These are phyloP conservation scores for Prunella fulvescens DNA, from an alignment of 2,113 vertebrate species.

Conservation along the genomic window DNA sequence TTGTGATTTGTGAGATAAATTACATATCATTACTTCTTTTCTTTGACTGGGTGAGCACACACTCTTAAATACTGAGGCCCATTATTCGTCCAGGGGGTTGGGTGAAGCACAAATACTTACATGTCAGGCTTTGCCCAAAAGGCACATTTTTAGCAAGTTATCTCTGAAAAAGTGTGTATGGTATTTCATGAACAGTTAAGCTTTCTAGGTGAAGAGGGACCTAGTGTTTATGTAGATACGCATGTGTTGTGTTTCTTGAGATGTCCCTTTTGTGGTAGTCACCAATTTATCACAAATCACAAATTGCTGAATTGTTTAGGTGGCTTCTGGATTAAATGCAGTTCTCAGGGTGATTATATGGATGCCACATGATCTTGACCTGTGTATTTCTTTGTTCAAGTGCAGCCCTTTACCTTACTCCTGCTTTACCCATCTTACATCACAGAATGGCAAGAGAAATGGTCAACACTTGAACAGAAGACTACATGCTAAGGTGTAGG, in stretches of 20 bases:
- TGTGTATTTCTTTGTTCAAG: not conserved
- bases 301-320: not conserved
- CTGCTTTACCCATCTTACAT: not conserved
- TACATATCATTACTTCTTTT: not conserved
- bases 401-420: not conserved
- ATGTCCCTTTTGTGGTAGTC: not conserved
- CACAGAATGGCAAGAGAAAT: not conserved
- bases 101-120: not conserved
- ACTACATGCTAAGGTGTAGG: not conserved
- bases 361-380: not conserved
- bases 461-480: not conserved
- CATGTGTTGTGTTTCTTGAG: not conserved
- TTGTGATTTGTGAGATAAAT: not conserved
- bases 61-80: not conserved
- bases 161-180: not conserved
- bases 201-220: not conserved
- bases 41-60: not conserved
- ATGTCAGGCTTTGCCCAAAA: not conserved
- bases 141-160: not conserved
- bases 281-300: not conserved
- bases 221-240: not conserved
- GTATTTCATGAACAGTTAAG: not conserved
- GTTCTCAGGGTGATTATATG: not conserved
- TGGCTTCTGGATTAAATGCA: not conserved
- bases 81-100: not conserved